Conservation (phyloP, 1,140 invertebrate species). For the Phthorimaea operculella region DNA sequence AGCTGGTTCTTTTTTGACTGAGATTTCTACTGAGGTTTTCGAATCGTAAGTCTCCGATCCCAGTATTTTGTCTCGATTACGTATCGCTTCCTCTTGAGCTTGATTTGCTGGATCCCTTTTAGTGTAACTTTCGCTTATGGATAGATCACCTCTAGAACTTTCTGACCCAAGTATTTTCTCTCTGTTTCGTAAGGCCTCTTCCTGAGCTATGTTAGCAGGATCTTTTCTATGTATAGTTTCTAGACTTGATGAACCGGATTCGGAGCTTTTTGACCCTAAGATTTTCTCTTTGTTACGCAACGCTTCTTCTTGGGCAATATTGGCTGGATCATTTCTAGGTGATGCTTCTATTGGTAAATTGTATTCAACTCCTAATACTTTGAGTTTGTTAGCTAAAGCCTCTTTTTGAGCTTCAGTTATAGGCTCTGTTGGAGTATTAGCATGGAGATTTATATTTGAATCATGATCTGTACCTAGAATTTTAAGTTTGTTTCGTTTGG, state of each 20-base stretch:
- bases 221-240: neutral
- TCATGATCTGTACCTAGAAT: slow-evolving; percentile 41
- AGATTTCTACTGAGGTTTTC: slow-evolving; percentile 23
- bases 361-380: slow-evolving; percentile 53
- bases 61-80: slow-evolving; percentile 38
- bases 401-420: slow-evolving; percentile 50
- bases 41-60: slow-evolving; percentile 44
- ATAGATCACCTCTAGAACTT: slow-evolving; percentile 25
- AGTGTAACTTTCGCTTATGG: slow-evolving; percentile 23
- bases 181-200: slow-evolving; percentile 48
- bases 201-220: slow-evolving; percentile 27
- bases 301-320: slow-evolving; percentile 46
- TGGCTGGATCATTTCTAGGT: slow-evolving; percentile 25
- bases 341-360: slow-evolving; percentile 32
- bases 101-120: slow-evolving; percentile 35
- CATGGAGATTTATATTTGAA: slow-evolving; percentile 12
- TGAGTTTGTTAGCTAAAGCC: slow-evolving; percentile 46
- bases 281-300: slow-evolving; percentile 35
- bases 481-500: slow-evolving; percentile 46
- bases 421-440: slow-evolving; percentile 25
- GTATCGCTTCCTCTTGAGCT: slow-evolving; percentile 43
- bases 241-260: no score
- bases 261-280: slow-evolving; percentile 36
- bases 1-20: slow-evolving; percentile 27
- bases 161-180: slow-evolving; percentile 51